Conservation (phyloP, 2,113 vertebrate genomes). For the Hemichromis elongatus region DNA sequence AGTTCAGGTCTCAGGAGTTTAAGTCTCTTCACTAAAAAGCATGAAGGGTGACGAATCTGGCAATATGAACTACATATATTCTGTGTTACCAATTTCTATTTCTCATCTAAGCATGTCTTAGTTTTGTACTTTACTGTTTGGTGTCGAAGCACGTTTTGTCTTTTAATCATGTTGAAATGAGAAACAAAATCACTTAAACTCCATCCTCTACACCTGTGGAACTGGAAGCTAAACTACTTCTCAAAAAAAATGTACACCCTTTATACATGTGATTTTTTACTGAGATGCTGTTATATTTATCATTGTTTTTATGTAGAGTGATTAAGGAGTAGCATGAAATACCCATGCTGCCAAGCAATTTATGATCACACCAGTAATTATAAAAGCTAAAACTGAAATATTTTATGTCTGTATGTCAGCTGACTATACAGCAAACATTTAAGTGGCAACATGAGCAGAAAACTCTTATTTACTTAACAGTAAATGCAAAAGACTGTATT, state of each 20-base stretch:
- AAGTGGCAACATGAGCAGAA: neutral
- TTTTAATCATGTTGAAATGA: neutral
- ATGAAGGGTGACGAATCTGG: neutral
- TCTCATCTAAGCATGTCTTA: neutral
- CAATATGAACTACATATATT: neutral
- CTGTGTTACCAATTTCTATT: neutral
- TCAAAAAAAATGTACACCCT: no score
- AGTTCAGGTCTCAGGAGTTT: no score
- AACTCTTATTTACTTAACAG: neutral
- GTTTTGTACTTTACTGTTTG: neutral
- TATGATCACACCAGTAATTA: no score
- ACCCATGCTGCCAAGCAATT: no score
- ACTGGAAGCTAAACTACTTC: no score
- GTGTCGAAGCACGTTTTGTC: neutral
- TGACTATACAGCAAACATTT: neutral
- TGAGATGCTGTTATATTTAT: no score
- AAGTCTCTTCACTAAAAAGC: neutral
- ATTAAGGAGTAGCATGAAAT: no score
- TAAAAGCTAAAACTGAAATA: neutral
- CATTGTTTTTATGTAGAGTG: no score
- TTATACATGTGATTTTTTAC: no score
- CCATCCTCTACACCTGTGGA: no score
- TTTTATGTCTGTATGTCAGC: neutral
- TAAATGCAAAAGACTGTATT: neutral
- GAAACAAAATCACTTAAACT: no score